Evolutionary conservation across 2,113 vertebrate genomes (phyloP), one percentile per base, ranked within the genome.

Genomic region (Dascyllus trimaculatus): DNA sequence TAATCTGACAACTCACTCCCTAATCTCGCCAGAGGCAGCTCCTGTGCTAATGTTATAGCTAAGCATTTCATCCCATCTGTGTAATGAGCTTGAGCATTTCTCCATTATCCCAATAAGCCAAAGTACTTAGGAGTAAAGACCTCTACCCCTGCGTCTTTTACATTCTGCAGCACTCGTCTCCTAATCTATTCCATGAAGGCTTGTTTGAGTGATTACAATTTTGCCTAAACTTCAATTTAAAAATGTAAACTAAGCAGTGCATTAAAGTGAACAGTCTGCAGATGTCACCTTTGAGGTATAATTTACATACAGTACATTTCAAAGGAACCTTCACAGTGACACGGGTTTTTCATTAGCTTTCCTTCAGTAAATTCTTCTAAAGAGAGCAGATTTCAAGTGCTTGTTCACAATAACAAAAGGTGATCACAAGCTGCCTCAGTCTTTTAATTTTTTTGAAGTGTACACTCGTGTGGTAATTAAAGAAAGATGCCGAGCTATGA

Each of bases 61-160:
- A 84, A 89, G 83, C 69, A 85, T 86, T 84, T 93, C 35, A 89
- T 87, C 86, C 75, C 68, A 79, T 90, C 82, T 81, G 58, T 57
- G 71, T 89, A 93, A 91, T 75, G 53, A 85, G 85, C 85, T 90
- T 92, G 68, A 26, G 25, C 46, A 66, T 83, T 72, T 78, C 48
- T 62, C 75, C 43, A 87, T 89, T 87, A 93, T 80, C 77, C 84
- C 80, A 85, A 75, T 60, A 59, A 81, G 87, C 86, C 83, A 78
- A 88, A 77, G 69, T 71, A 80, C 69, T 89, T 80, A 82, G 10
- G 62, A 29, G 46, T 62, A 57, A 88, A 79, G 67, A 75, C 35
- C 38, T 82, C 65, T 53, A 69, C 14, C 14, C 46, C 46, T 40
- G 61, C 19, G 21, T 60, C 60, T 64, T 68, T 68, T 25, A 24